Conservation (phyloP, 2,797 vertebrate species). For the Gephyroberyx darwinii region DNA sequence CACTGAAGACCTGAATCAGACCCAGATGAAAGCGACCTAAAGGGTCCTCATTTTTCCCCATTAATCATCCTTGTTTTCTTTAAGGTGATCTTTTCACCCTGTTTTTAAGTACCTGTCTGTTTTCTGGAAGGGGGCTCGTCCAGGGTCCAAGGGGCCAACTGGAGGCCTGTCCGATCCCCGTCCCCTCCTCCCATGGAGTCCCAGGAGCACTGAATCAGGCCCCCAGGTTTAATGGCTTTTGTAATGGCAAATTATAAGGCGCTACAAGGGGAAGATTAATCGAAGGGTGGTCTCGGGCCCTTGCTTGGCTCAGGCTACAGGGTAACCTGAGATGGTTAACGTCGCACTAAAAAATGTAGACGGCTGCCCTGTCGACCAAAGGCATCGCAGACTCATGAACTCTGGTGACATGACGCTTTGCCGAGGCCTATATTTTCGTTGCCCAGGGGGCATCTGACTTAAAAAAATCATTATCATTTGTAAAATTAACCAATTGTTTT, state of each 20-base stretch:
- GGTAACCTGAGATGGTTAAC: constrained; percentile 83
- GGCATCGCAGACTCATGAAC: constrained; percentile 77
- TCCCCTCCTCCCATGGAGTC: constrained; percentile 71
- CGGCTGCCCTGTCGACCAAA: constrained; percentile 75
- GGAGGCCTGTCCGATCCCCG: constrained; percentile 69
- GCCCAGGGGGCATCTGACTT: constrained; percentile 70
- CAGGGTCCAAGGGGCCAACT: constrained; percentile 78
- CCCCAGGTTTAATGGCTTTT: constrained; percentile 84
- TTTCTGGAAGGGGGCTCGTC: constrained; percentile 77
- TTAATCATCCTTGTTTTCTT: constrained; percentile 87
- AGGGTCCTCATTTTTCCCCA: constrained; percentile 79
- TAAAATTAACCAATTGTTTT: constrained; percentile 88
- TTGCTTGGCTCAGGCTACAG: constrained; percentile 70
- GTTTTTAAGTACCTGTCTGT: constrained; percentile 86
- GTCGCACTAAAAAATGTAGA: constrained; percentile 79
- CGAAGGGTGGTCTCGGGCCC: constrained; percentile 80
- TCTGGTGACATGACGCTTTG: constrained; percentile 71
- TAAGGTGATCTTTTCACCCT: constrained; percentile 84
- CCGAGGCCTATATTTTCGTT: constrained; percentile 75
- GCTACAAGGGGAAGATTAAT: constrained; percentile 90
- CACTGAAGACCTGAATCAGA: constrained; percentile 82
- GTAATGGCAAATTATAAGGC: constrained; percentile 88
- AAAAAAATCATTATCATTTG: constrained; percentile 85
- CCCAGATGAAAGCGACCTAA: constrained; percentile 85
- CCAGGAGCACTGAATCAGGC: constrained; percentile 76